Conservation (phyloP, 2,797 vertebrate species). For the Gambusia yucatana region DNA sequence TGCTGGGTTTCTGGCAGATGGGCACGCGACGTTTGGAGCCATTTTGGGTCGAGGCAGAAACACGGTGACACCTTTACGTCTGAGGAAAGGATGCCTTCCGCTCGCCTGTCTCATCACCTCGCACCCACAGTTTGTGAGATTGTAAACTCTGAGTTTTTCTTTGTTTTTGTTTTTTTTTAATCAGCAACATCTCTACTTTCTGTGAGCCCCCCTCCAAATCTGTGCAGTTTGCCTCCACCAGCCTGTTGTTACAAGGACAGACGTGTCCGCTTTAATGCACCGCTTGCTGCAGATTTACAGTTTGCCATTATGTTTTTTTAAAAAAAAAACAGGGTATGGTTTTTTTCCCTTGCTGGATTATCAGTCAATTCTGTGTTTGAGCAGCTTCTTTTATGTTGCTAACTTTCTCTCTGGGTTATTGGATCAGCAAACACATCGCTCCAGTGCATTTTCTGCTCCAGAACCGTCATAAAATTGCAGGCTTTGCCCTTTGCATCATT, state of each 20-base stretch:
- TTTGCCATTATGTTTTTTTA: constrained; percentile 42
- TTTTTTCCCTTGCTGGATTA: constrained; percentile 30
- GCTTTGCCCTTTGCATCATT: constrained; percentile 51
- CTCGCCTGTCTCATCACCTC: neutral
- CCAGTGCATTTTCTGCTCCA: constrained; percentile 65
- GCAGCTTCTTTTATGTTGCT: constrained; percentile 74
- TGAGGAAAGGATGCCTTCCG: neutral
- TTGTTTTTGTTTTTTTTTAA: neutral
- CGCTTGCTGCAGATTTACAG: constrained; percentile 46
- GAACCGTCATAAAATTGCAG: constrained; percentile 69
- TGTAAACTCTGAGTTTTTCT: neutral
- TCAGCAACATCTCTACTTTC: neutral
- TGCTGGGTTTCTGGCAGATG: constrained; percentile 4
- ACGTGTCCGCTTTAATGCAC: neutral
- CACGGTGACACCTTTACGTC: neutral
- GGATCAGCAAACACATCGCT: constrained; percentile 73
- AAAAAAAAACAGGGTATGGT: constrained; percentile 50
- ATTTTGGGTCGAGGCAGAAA: constrained; percentile 3
- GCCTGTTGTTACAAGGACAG: constrained; percentile 14
- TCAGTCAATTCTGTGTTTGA: constrained; percentile 66
- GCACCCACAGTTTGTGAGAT: neutral
- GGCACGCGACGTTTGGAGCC: constrained; percentile 3
- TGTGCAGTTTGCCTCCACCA: constrained; percentile 30
- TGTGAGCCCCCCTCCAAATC: neutral
- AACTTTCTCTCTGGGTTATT: constrained; percentile 73